phyloP scores from a whole-genome alignment of 2,113 vertebrate genomes.

The Sterrhoptilus dennistouni region DNA sequence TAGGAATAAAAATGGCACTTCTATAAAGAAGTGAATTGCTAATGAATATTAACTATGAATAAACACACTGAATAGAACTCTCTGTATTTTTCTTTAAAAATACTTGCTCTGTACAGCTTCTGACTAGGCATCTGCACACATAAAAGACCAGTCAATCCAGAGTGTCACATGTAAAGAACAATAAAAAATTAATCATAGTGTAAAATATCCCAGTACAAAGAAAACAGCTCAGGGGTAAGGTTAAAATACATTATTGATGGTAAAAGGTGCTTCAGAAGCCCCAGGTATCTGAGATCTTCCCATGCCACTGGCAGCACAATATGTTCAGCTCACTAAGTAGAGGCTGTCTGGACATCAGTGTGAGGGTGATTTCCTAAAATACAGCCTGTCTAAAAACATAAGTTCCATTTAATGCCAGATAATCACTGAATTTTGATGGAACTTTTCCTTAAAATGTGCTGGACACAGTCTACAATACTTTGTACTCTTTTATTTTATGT shows the following conservation, averaged over 20 bases:
- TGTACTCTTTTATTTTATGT: background rate
- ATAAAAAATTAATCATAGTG: background rate
- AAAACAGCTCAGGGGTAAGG: background rate
- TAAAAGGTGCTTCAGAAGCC: background rate
- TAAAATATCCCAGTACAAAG: background rate
- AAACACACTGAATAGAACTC: background rate
- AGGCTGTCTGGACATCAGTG: background rate
- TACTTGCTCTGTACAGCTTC: background rate
- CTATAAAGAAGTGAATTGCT: background rate
- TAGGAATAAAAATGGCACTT: background rate
- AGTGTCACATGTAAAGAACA: background rate
- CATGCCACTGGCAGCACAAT: background rate
- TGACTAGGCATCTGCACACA: background rate
- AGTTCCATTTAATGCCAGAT: background rate
- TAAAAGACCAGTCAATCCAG: background rate
- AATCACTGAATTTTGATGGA: background rate
- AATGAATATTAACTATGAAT: background rate
- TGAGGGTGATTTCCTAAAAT: background rate
- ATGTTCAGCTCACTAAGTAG: background rate
- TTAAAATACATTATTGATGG: background rate
- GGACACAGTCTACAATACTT: rapidly evolving
- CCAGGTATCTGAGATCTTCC: background rate
- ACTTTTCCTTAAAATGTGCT: background rate
- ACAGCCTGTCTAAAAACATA: background rate
- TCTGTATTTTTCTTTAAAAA: background rate